These are phyloP conservation scores for Mesorhabditis spiculigera DNA, from an alignment of 2,888 invertebrate species.

Conservation along the genomic window DNA sequence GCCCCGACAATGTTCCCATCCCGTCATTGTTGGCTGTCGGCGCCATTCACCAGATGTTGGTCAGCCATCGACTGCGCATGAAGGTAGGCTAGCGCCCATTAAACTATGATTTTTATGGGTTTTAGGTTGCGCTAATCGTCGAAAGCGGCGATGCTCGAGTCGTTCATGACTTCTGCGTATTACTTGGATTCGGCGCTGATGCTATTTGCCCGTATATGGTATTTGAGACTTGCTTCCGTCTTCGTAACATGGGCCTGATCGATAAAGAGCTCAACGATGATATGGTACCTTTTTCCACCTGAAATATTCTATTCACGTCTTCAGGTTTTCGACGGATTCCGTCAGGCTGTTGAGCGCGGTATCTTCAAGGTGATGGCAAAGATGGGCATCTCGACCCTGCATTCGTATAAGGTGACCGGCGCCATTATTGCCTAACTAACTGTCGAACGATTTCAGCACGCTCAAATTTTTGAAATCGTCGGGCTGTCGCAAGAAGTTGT, in stretches of 20 bases:
- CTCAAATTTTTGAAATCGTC: constrained; percentile 98
- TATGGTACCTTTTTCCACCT: constrained; percentile 32
- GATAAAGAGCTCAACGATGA: constrained; percentile 68
- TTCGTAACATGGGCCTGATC: constrained; percentile 81
- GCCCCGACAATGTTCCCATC: constrained; percentile 60
- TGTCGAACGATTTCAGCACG: constrained; percentile 67
- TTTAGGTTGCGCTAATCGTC: constrained; percentile 73
- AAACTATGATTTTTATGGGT: neutral
- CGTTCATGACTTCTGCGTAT: constrained; percentile 84
- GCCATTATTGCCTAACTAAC: neutral
- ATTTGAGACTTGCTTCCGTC: constrained; percentile 82
- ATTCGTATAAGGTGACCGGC: constrained; percentile 78
- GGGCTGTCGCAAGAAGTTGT: constrained; percentile 87
- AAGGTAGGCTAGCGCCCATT: constrained; percentile 64
- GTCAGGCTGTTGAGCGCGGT: constrained; percentile 84
- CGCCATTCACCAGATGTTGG: constrained; percentile 89
- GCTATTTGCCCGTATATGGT: constrained; percentile 84
- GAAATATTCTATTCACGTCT: constrained; percentile 10
- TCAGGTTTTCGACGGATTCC: constrained; percentile 70
- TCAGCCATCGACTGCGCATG: constrained; percentile 89
- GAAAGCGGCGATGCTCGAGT: constrained; percentile 94
- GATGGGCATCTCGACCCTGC: constrained; percentile 97
- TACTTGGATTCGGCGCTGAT: constrained; percentile 90
- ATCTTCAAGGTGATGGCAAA: constrained; percentile 95
- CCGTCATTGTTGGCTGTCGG: constrained; percentile 81